Evolutionary conservation across 2,113 vertebrate species (phyloP), one percentile per base, ranked within the genome.

Genomic region (Albula glossodonta): DNA sequence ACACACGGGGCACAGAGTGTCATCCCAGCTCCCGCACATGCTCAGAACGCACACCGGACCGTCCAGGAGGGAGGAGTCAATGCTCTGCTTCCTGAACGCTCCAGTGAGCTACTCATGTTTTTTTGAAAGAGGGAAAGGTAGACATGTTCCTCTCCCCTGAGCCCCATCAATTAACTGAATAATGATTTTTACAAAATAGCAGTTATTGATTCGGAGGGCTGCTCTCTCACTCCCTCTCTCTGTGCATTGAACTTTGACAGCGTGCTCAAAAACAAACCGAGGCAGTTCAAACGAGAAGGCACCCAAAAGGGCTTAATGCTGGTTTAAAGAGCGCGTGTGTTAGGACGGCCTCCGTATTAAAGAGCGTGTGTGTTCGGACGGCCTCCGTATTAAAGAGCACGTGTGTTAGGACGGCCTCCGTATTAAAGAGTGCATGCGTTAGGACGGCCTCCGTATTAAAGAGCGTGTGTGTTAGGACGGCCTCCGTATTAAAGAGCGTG

Each of bases 361-460:
- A 91, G 91, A 92, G 93, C 82, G 91, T 90, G 92, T 90, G 90
- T 92, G 90, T 89, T 41, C 0, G 31, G 31, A 41, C 31, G 31
- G 31, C 31, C 31, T 41, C 31, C 31, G 31, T 41, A 41, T 41
- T 41, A 41, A 41, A 41, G 31, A 41, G 31, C 31, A 1, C 31
- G 31, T 41, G 31, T 41, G 31, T 41, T 41, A 41, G 31, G 31
- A 8, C 15, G 22, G 60, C 60, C 60, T 22, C 60, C 22, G 60
- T 22, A 22, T 19, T 15, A 66, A 15, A 19, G 5, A 19, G 17
- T 66, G 7, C 60, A 0, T 19, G 15, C 5, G 60, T 22, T 15
- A 66, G 89, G 88, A 93, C 85, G 53, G 52, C 85, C 83, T 89
- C 91, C 90, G 87, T 87, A 63, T 89, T 90, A 41, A 90, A 91